Evolutionary conservation across 2,797 vertebrate species (phyloP), one percentile per base, ranked within the genome.

Genomic region (Sebastiscus tertius): DNA sequence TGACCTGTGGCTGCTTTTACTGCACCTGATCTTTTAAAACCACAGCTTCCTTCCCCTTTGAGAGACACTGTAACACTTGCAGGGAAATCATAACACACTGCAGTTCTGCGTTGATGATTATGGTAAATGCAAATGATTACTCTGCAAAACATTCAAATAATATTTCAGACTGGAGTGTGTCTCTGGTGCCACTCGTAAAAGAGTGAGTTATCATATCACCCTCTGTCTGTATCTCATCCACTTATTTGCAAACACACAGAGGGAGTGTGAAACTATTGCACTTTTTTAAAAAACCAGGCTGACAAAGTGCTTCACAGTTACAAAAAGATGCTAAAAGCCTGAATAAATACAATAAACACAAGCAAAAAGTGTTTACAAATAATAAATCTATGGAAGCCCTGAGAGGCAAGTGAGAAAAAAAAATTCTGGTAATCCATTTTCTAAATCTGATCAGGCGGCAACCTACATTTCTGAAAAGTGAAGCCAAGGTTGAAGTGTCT

Each of bases 1-100:
- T 77, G 67, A 85, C 68, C 68, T 79, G 26, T 52, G 75, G 8
- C 42, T 33, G n/a, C 49, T 72, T 58, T 82, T 3, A 4, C 31
- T 24, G 36, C 14, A 34, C 4, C 1, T 27, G 39, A 29, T 46
- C 52, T 75, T 61, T 49, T 20, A 24, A 73, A 84, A 58, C 26
- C 33, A 0, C 72, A 46, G 26, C 49, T 54, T 76, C 70, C 67
- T 70, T 61, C 12, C 2, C 20, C 39, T 42, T 42, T 66, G 58
- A n/a, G 59, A 75, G 64, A 20, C 8, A 39, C 39, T 31, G 34
- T 61, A n/a, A 62, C 4, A 9, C 34, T 27, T n/a, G 10, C 22
- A 67, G 29, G 58, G 61, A 81, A 62, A 54, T 60, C 27, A 46
- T 4, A 36, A 34, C 46, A 27, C n/a, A 39, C 55, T 39, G 60